phyloP scores from a whole-genome alignment of 2,797 vertebrate genomes.

The Acipenser oxyrinchus region DNA sequence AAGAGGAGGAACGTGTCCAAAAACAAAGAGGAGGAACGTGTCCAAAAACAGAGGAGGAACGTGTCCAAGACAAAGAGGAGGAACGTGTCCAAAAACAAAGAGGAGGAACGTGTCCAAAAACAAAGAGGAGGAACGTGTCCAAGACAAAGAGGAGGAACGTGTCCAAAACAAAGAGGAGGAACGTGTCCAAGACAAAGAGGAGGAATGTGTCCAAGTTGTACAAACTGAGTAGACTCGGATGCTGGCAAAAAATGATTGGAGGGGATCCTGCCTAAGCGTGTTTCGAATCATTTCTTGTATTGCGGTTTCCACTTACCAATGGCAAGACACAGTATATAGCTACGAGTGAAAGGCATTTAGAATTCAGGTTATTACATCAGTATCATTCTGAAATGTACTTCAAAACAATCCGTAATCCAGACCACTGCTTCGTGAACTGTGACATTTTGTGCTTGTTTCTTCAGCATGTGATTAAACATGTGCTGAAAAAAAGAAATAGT shows the following conservation, averaged over 20 bases:
- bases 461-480: neutral
- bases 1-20: constrained; percentile 30
- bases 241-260: constrained; percentile 25
- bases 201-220: constrained; percentile 26
- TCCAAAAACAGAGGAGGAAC: constrained; percentile 28
- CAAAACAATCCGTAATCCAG: neutral
- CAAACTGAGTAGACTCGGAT: constrained; percentile 17
- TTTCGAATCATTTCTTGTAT: constrained; percentile 12
- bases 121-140: constrained; percentile 33
- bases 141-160: constrained; percentile 27
- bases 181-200: constrained; percentile 28
- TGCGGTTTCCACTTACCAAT: constrained; percentile 7
- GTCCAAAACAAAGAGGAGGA: constrained; percentile 29
- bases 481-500: neutral
- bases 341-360: neutral
- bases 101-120: constrained; percentile 30
- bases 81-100: constrained; percentile 31
- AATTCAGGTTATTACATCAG: neutral
- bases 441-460: neutral
- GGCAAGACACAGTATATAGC: constrained; percentile 3
- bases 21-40: constrained; percentile 32
- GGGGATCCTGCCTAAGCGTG: constrained; percentile 27
- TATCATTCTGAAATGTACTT: neutral
- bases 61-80: constrained; percentile 28
- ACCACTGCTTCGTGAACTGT: neutral